phyloP scores from a whole-genome alignment of 1,140 invertebrate species.

The Pseudobourletiella spinata region DNA sequence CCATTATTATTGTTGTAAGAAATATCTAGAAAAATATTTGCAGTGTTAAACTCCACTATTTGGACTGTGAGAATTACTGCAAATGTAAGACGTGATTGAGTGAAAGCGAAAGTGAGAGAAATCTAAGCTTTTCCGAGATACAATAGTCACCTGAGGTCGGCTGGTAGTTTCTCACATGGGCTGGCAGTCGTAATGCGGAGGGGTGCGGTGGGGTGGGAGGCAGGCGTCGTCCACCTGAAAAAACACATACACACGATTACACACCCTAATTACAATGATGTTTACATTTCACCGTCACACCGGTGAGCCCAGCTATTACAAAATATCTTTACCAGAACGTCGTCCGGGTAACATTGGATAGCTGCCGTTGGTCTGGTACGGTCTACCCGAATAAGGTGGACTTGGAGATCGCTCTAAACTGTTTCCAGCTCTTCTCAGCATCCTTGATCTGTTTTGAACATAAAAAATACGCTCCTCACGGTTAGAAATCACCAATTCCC shows the following conservation, averaged over 20 bases:
- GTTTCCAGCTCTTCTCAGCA: constrained; percentile 18
- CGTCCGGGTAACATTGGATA: constrained; percentile 34
- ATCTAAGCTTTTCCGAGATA: too few species aligned
- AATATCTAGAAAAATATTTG: background rate
- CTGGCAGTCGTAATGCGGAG: constrained; percentile 39
- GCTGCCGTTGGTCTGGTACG: constrained; percentile 32
- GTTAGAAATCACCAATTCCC: too few species aligned
- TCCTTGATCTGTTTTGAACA: constrained; percentile 2
- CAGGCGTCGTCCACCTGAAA: constrained; percentile 39
- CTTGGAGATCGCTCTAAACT: constrained; percentile 32
- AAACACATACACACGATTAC: background rate
- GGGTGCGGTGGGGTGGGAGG: constrained; percentile 48
- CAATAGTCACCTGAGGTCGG: constrained; percentile 37
- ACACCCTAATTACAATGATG: background rate
- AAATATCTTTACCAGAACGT: constrained; percentile 19
- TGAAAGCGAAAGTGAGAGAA: too few species aligned
- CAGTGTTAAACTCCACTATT: too few species aligned
- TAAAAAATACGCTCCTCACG: too few species aligned
- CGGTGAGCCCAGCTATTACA: too few species aligned
- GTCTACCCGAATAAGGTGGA: constrained; percentile 24
- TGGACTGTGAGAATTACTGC: too few species aligned
- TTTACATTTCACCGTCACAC: background rate
- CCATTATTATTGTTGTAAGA: background rate
- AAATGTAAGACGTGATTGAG: too few species aligned
- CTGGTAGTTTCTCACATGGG: constrained; percentile 24